Evolutionary conservation across 1,140 invertebrate genomes (phyloP).

Genomic region (Propsilocerus akamusi): DNA sequence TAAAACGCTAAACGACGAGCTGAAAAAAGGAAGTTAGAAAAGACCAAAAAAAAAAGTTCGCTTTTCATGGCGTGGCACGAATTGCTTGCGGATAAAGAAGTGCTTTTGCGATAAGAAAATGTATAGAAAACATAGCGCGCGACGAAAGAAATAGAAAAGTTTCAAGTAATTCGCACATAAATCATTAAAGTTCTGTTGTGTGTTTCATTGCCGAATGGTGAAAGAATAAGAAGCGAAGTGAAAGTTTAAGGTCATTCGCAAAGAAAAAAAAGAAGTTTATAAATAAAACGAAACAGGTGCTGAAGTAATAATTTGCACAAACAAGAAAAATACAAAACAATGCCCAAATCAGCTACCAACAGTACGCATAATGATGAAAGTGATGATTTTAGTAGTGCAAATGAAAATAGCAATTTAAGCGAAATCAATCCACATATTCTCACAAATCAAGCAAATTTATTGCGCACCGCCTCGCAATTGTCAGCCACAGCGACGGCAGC

Average conservation of each 20-base stretch:
- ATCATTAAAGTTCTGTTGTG: not conserved
- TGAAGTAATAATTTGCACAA: not conserved
- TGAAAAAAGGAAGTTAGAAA: too few species aligned
- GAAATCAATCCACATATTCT: not conserved
- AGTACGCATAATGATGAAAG: slow-evolving; percentile 2
- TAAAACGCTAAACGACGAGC: too few species aligned
- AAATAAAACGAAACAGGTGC: not conserved
- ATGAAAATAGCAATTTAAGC: not conserved
- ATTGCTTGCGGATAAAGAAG: too few species aligned
- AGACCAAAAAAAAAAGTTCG: too few species aligned
- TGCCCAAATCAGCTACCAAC: not conserved
- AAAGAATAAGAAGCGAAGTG: too few species aligned
- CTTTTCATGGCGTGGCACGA: too few species aligned
- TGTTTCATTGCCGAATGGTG: too few species aligned
- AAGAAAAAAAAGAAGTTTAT: not conserved
- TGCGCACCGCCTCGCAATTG: too few species aligned
- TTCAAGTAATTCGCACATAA: not conserved
- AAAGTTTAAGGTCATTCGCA: too few species aligned
- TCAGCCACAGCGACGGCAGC: not conserved
- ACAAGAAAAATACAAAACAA: not conserved
- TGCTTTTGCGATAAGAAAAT: too few species aligned
- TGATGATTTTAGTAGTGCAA: slow-evolving; percentile 1
- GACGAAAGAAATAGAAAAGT: too few species aligned
- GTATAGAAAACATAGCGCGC: too few species aligned
- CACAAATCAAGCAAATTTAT: not conserved